Conservation (phyloP, 2,888 invertebrate species). For the Camptogramma bilineatum region DNA sequence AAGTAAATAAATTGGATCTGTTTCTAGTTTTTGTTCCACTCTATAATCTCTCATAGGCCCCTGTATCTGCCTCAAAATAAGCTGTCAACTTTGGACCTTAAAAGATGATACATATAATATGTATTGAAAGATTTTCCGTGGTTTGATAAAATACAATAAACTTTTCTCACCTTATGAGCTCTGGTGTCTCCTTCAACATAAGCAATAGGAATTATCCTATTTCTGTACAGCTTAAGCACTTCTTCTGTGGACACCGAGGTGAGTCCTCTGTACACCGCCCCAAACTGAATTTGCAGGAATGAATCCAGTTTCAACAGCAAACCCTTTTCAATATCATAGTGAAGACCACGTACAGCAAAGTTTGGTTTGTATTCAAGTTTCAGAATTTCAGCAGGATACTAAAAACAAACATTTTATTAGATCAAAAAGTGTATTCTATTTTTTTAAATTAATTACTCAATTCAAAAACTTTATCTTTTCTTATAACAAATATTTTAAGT, state of each 20-base stretch:
- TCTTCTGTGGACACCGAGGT: slow-evolving; percentile 93
- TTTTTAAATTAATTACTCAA: too few species aligned
- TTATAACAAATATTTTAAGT: too few species aligned
- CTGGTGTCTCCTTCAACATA: slow-evolving; percentile 93
- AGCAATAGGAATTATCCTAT: slow-evolving; percentile 93
- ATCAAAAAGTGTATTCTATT: not conserved
- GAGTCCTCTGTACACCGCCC: slow-evolving; percentile 95
- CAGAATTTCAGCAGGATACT: slow-evolving; percentile 95
- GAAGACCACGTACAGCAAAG: slow-evolving; percentile 98
- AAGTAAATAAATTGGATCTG: too few species aligned
- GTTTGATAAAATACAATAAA: not conserved
- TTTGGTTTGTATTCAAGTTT: slow-evolving; percentile 94
- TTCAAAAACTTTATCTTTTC: too few species aligned
- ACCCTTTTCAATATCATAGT: slow-evolving; percentile 98
- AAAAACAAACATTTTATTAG: slow-evolving; percentile 51
- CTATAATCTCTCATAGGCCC: too few species aligned
- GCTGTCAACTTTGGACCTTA: too few species aligned
- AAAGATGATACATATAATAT: too few species aligned
- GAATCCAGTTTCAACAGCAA: slow-evolving; percentile 97
- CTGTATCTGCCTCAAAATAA: too few species aligned
- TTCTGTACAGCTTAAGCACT: slow-evolving; percentile 93
- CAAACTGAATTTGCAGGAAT: slow-evolving; percentile 98
- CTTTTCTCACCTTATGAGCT: slow-evolving; percentile 87
- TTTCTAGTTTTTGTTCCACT: too few species aligned
- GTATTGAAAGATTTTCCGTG: not conserved